These are phyloP conservation scores for Corythornis madagascariensis DNA, from an alignment of 2,113 vertebrate genomes.

Conservation along the genomic window DNA sequence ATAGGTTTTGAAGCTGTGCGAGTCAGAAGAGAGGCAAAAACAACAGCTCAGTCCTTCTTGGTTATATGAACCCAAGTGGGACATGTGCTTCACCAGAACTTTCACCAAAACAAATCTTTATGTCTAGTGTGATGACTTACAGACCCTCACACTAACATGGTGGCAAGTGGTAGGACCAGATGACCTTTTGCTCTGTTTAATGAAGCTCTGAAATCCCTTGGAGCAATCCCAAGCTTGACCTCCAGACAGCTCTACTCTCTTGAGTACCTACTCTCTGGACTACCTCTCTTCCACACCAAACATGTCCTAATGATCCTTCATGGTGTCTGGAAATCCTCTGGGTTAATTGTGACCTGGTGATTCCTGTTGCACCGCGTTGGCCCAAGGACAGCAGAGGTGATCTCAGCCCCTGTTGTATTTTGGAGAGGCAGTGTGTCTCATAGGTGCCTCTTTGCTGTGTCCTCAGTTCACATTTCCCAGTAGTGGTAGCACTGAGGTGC, in stretches of 20 bases:
- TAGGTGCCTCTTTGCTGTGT: fast-evolving
- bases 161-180: background rate
- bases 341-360: background rate
- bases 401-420: background rate
- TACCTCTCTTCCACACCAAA: background rate
- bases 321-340: fast-evolving
- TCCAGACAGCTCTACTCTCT: background rate
- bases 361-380: background rate
- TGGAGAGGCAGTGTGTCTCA: background rate
- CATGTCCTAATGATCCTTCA: background rate
- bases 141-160: background rate
- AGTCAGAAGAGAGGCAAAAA: background rate
- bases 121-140: background rate
- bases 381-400: background rate
- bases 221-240: background rate
- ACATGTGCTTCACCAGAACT: background rate
- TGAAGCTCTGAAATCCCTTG: background rate
- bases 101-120: background rate
- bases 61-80: background rate
- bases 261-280: background rate
- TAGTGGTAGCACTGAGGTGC: fast-evolving
- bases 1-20: background rate
- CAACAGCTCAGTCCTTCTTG: background rate
- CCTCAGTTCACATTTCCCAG: background rate
- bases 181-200: background rate